Percentiles rank a stretch among this genome's conserved stretches.
phyloP scores from a whole-genome alignment of 2,113 vertebrate genomes.

The Vulpes ferrilata region DNA sequence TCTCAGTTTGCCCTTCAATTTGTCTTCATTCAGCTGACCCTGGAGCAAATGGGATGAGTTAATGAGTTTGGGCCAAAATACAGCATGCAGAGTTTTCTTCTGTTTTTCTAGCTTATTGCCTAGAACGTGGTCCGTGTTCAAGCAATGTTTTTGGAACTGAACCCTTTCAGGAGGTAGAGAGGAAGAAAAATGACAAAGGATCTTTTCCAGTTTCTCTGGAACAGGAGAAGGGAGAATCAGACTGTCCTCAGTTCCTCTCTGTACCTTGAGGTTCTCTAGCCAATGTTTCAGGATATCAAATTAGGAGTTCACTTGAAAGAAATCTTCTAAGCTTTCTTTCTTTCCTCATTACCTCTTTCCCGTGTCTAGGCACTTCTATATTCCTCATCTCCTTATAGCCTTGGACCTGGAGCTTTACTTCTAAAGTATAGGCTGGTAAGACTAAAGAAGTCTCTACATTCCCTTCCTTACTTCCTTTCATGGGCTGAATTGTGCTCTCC shows the following conservation, averaged over 20 bases:
- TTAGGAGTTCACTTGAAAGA: neutral
- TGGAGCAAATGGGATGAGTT: slow-evolving; percentile 82
- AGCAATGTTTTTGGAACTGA: neutral
- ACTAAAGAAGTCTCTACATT: neutral
- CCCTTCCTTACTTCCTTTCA: neutral
- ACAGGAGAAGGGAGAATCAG: neutral
- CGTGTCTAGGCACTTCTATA: neutral
- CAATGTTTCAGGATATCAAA: neutral
- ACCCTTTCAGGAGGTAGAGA: neutral
- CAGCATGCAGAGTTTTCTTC: neutral
- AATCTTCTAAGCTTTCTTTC: neutral
- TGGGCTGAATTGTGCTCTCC: neutral
- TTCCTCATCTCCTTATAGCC: neutral
- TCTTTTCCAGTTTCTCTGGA: neutral
- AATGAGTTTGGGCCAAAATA: neutral
- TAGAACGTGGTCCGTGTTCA: neutral
- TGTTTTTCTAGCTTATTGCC: neutral
- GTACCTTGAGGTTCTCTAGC: neutral
- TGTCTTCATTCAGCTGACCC: slow-evolving; percentile 95
- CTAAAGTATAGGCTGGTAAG: neutral
- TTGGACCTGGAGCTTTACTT: neutral
- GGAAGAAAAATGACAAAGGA: neutral
- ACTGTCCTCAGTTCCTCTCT: neutral
- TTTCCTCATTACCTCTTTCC: too few species aligned
- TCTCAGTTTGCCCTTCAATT: slow-evolving; percentile 92